Conservation (phyloP, 2,113 vertebrate genomes). For the Oreamnos americanus region DNA sequence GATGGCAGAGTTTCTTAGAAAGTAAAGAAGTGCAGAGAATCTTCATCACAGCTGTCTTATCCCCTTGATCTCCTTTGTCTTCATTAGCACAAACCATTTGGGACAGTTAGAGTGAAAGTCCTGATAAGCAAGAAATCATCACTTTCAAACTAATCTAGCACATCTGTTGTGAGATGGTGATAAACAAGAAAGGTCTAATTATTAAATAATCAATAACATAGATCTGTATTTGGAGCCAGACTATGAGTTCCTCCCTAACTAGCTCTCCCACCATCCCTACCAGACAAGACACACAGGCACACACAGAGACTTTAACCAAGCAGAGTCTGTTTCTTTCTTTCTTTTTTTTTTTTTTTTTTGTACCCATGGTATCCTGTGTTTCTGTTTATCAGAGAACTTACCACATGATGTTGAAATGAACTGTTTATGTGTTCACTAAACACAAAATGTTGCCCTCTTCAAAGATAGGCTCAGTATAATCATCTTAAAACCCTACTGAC, state of each 20-base stretch:
- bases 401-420: conserved; percentile 54
- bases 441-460: neutral
- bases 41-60: neutral
- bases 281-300: neutral
- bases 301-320: neutral
- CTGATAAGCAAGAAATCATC: conserved; percentile 23
- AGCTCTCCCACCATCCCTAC: neutral
- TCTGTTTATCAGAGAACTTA: conserved; percentile 9
- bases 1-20: neutral
- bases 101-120: conserved; percentile 38
- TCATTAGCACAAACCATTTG: neutral
- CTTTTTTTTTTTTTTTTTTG: neutral
- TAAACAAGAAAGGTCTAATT: neutral
- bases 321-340: neutral
- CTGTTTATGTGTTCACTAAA: neutral
- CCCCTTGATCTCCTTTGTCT: neutral
- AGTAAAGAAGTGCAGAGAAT: conserved; percentile 13
- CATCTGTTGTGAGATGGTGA: neutral
- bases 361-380: neutral
- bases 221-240: neutral
- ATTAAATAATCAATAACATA: neutral
- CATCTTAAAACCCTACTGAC: neutral
- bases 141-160: neutral
- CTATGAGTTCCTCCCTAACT: neutral
- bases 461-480: neutral